Evolutionary conservation across 2,113 vertebrate genomes (phyloP), one percentile per base, ranked within the genome.

Genomic region (Melanerpes aurifrons): DNA sequence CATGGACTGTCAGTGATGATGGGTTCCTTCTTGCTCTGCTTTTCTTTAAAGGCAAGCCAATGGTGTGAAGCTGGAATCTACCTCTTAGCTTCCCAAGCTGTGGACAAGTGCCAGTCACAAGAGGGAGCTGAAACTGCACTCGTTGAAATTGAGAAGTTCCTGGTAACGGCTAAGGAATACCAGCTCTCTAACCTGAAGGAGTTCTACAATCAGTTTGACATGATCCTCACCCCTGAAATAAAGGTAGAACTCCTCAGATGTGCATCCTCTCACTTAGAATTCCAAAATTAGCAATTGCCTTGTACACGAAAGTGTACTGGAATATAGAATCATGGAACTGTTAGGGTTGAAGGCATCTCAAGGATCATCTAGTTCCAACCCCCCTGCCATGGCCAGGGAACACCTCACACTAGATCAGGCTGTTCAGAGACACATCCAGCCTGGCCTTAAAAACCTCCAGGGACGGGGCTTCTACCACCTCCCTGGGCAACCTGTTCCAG

Each of bases 11-110:
- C 63, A 56, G 59, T 59, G 56, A 29, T 80, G 32, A 35, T 9
- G 29, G 43, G 72, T 28, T 63, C 32, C 11, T 86, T n/a, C 24
- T 82, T 58, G 8, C 7, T 29, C 40, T 6, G 10, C 59, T 96
- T 85, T 95, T 92, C 88, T 89, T 87, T 86, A 5, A 97, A 99
- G 99, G 98, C 99, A 47, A 99, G 97, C 96, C 98, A 98, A 40
- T 99, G 99, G 99, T 99, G 99, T 58, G 99, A 99, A 96, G 97
- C 98, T 43, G 99, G 99, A 70, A 98, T 99, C 95, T 99, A 99
- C 95, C 98, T 99, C 94, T 97, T 99, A 92, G 99, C 99, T 77
- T 99, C 99, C 66, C 99, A 99, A 97, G 98, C 99, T 82, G 98
- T 99, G 87, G 99, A 99, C 94, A 99, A 99, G 92, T 99, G 99